Evolutionary conservation across 2,888 invertebrate genomes (phyloP).

Genomic region (Adineta ricciae): DNA sequence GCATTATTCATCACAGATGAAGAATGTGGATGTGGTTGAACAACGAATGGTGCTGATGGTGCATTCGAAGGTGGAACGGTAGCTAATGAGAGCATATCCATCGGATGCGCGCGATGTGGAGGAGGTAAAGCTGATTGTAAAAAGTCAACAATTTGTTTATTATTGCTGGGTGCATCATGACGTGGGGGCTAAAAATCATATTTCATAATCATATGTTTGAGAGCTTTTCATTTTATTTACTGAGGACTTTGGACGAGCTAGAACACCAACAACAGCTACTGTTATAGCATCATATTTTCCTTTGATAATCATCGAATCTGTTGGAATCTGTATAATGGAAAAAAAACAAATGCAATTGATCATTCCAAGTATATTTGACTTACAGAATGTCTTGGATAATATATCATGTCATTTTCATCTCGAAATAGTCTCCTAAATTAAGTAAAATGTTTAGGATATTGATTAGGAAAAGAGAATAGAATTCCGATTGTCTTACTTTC

Average conservation of each 20-base stretch:
- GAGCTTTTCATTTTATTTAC: background rate
- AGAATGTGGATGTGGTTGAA: background rate
- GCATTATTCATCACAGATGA: background rate
- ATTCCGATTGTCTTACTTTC: background rate
- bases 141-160: background rate
- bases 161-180: background rate
- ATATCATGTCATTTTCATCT: slow-evolving; percentile 11
- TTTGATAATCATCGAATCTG: background rate
- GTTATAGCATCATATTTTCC: background rate
- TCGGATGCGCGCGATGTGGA: slow-evolving; percentile 8
- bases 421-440: background rate
- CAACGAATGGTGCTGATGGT: too few relatives aligned
- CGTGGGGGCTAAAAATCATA: background rate
- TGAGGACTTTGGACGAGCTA: slow-evolving; percentile 18
- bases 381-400: background rate
- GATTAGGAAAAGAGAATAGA: background rate
- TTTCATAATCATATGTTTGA: background rate
- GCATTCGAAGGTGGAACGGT: background rate
- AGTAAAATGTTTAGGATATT: background rate
- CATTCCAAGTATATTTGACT: background rate
- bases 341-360: background rate
- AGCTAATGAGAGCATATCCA: background rate
- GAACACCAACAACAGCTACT: background rate
- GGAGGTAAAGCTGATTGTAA: slow-evolving; percentile 8
- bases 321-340: background rate